Percentiles rank a stretch among this genome's conserved stretches.
phyloP scores from a whole-genome alignment of 2,797 vertebrate genomes.

The Tamandua tetradactyla region DNA sequence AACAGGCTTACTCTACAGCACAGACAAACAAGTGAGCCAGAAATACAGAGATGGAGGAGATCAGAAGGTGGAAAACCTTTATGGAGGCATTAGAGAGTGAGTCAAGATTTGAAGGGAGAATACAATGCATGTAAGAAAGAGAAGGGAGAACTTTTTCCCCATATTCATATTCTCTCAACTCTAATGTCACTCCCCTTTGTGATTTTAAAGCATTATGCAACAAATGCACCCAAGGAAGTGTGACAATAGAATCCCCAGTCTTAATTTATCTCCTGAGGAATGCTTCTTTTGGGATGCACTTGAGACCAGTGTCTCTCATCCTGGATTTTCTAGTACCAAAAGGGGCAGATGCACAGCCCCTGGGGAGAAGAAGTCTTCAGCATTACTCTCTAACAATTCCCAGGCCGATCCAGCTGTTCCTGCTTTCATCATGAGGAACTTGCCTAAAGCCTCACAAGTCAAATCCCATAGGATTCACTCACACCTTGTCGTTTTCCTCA shows the following conservation, averaged over 20 bases:
- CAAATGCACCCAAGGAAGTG: no score
- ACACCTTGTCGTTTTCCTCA: background rate
- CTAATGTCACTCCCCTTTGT: background rate
- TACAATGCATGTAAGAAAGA: no score
- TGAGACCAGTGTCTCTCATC: background rate
- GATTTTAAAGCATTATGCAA: background rate
- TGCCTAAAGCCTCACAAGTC: background rate
- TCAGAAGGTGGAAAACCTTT: fast-evolving
- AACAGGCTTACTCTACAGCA: background rate
- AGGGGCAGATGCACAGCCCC: background rate
- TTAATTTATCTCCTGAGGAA: background rate
- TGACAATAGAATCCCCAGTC: background rate
- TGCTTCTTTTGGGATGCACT: background rate
- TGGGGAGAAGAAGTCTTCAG: background rate
- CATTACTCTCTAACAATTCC: background rate
- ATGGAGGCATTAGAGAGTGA: fast-evolving
- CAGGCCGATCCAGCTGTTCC: background rate
- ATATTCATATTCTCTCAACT: background rate
- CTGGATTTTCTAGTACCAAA: background rate
- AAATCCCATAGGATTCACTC: background rate
- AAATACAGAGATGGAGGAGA: background rate
- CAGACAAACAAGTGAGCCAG: no score
- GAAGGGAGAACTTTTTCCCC: background rate
- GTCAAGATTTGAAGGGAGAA: no score
- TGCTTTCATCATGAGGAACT: background rate